Evolutionary conservation across 2,797 vertebrate genomes (phyloP), one percentile per base, ranked within the genome.

Genomic region (Nasua narica): DNA sequence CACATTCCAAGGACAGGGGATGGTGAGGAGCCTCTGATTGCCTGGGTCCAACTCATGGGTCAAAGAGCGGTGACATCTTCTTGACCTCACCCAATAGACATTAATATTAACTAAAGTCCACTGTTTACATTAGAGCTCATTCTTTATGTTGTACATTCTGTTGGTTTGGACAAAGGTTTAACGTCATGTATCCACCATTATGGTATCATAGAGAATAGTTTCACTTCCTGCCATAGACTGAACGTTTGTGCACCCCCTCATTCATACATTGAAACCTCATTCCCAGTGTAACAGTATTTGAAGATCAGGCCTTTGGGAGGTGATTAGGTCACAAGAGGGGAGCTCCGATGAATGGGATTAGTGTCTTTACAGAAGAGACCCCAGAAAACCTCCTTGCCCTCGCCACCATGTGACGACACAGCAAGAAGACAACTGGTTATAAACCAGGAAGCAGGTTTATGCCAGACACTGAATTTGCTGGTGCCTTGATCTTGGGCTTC

Each of bases 351-450:
- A 62, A 50, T 16, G 6, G 29, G 6, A 27, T 54, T n/a, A 69
- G 60, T 27, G 10, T 16, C 37, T 37, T 54, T 54, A 27, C 40
- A 27, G 43, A 69, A 54, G 10, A 90, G 35, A n/a, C 29, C 0
- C 48, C 35, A 54, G 48, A 46, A 67, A n/a, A 4, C 35, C 43
- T 7, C 14, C 37, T 5, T 23, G 12, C 27, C 27, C 35, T 37
- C 43, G 56, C 23, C 32, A 15, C 37, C 50, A 1, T 9, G 40
- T 46, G 77, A 70, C 12, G 3, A 58, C 23, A 48, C 7, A 40
- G 15, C 4, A 0, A n/a, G 54, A 82, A 58, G 37, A 35, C 0
- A 32, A 50, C 4, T 10, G 1, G 14, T 48, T 6, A 2, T 25
- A 9, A 40, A 43, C 10, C 37, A 77, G n/a, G 7, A 48, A 88